Conservation (phyloP, 2,888 invertebrate genomes). For the Matsumyia berberina region DNA sequence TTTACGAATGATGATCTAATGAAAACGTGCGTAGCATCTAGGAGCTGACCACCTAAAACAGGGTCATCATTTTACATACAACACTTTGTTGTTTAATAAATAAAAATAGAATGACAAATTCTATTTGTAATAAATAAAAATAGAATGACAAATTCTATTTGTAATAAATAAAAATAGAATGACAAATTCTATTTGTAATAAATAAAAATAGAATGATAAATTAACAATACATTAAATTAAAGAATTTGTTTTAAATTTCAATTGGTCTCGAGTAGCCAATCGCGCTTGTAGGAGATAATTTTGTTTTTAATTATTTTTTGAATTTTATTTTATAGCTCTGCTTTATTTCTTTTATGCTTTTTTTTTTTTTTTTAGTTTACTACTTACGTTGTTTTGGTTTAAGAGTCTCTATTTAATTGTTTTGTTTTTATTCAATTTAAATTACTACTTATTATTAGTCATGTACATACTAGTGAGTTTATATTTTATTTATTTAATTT, state of each 20-base stretch:
- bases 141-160: too few species aligned
- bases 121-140: too few species aligned
- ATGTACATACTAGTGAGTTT: slow-evolving; percentile 68
- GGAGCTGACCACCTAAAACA: slow-evolving; percentile 1
- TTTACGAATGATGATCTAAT: not conserved
- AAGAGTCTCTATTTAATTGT: slow-evolving; percentile 62
- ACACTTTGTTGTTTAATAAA: not conserved
- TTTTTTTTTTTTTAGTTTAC: slow-evolving; percentile 35
- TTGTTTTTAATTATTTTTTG: slow-evolving; percentile 14
- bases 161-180: too few species aligned
- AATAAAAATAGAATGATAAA: not conserved
- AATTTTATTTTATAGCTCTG: slow-evolving; percentile 74
- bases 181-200: too few species aligned
- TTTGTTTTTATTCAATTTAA: slow-evolving; percentile 40
- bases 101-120: too few species aligned
- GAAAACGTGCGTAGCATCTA: not conserved
- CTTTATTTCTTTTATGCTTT: slow-evolving; percentile 46
- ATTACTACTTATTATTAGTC: slow-evolving; percentile 59
- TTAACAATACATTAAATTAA: not conserved
- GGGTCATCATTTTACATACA: not conserved
- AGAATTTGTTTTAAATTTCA: not conserved
- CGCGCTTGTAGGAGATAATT: slow-evolving; percentile 14
- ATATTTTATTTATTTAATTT: slow-evolving; percentile 43
- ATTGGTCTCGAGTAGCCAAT: slow-evolving; percentile 16
- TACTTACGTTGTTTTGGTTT: slow-evolving; percentile 68